A percentile compares a stretch with the other conserved stretches of the same genome.
Conservation (phyloP, 2,888 invertebrate genomes). For the Lasioglossum morio region DNA sequence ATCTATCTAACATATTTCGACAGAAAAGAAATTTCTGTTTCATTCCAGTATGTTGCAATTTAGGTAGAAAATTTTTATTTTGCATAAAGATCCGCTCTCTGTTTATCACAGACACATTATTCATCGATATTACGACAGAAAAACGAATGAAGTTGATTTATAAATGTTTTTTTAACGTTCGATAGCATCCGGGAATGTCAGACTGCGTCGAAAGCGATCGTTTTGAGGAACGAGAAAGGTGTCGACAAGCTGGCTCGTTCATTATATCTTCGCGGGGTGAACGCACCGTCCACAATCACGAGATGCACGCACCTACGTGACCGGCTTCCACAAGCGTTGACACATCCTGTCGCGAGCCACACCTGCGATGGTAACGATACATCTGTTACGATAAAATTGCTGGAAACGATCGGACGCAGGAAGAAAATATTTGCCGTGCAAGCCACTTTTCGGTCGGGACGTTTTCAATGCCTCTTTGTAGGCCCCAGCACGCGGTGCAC, state of each 20-base stretch:
- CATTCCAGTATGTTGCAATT: too few relatives aligned
- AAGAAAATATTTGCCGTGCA: constrained; percentile 45
- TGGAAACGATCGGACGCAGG: constrained; percentile 31
- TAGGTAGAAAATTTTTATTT: too few relatives aligned
- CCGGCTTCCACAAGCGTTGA: constrained; percentile 76
- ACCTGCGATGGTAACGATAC: constrained; percentile 69
- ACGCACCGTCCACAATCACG: constrained; percentile 71
- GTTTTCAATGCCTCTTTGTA: not conserved
- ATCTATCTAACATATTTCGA: too few relatives aligned
- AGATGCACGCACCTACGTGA: constrained; percentile 75
- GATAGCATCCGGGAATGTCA: not conserved
- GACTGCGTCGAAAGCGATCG: not conserved
- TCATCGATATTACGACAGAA: not conserved
- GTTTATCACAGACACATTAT: not conserved
- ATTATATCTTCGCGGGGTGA: constrained; percentile 68
- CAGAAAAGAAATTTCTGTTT: too few relatives aligned
- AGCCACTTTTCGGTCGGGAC: not conserved
- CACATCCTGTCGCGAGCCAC: constrained; percentile 78
- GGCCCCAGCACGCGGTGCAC: not conserved
- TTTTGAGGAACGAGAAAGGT: constrained; percentile 51
- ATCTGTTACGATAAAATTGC: constrained; percentile 49
- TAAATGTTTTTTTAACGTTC: not conserved
- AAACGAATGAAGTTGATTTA: not conserved
- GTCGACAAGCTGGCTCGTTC: constrained; percentile 64
- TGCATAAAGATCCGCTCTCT: too few relatives aligned